Percentiles rank a stretch among this genome's conserved stretches.
Conservation (phyloP, 2,113 vertebrate genomes). For the Zapornia atra region DNA sequence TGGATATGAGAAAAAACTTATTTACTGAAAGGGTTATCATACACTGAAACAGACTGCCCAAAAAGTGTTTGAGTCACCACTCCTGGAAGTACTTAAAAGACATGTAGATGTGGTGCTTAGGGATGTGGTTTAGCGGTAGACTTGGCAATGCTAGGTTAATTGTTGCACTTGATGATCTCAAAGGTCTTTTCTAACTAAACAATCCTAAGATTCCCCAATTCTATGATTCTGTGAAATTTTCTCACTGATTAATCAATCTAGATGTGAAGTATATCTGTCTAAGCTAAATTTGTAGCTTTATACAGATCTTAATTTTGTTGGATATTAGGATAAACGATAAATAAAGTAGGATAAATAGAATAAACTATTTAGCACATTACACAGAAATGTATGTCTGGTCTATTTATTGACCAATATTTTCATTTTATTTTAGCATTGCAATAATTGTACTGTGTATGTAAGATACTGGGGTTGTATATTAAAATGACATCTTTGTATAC, state of each 20-base stretch:
- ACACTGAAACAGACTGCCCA: no score
- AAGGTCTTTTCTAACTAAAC: background rate
- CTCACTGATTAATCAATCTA: background rate
- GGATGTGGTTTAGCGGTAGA: no score
- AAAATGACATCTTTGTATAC: background rate
- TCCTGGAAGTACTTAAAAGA: no score
- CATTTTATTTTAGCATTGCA: slow-evolving; percentile 40
- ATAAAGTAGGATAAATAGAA: no score
- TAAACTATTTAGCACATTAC: background rate
- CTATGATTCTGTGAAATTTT: background rate
- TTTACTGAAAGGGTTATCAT: no score
- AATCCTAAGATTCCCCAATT: background rate
- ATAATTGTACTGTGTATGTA: background rate
- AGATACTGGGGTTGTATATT: slow-evolving; percentile 6
- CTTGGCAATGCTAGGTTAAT: background rate
- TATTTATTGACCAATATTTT: slow-evolving; percentile 14
- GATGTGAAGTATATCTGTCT: background rate
- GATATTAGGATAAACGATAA: no score
- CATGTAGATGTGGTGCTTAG: no score
- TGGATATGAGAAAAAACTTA: no score
- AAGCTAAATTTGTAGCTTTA: background rate
- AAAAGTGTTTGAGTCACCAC: no score
- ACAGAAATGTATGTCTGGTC: background rate
- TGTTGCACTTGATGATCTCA: background rate
- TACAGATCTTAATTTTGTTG: background rate